A percentile compares a stretch with the other conserved stretches of the same genome.
Evolutionary conservation across 2,888 invertebrate species (phyloP).

Genomic region (Heterodera filipjevi): DNA sequence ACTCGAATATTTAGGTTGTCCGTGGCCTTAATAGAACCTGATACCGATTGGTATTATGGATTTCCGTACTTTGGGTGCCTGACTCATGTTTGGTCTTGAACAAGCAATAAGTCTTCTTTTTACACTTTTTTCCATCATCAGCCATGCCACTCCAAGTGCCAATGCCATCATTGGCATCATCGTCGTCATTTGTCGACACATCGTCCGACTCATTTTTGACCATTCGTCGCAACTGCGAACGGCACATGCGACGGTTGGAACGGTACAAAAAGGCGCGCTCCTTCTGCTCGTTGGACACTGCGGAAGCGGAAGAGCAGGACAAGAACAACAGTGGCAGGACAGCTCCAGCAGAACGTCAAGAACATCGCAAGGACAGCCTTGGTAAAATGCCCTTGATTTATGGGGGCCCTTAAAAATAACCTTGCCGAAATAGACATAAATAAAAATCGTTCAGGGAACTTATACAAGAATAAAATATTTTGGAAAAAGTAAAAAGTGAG

Average conservation of each 20-base stretch:
- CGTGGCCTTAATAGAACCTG: no score
- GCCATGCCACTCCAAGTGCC: neutral
- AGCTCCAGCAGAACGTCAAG: neutral
- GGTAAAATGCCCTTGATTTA: no score
- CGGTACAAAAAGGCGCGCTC: slow-evolving; percentile 61
- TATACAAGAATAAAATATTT: no score
- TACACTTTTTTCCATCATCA: neutral
- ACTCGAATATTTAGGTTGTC: no score
- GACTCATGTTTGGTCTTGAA: no score
- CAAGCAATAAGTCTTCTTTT: neutral
- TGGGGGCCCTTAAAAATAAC: no score
- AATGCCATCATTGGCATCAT: neutral
- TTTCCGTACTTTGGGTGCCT: no score
- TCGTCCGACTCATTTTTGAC: slow-evolving; percentile 17
- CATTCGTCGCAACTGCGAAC: slow-evolving; percentile 26
- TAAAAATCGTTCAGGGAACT: no score
- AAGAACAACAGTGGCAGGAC: neutral
- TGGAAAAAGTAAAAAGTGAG: no score
- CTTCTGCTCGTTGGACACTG: slow-evolving; percentile 56
- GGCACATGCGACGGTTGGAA: slow-evolving; percentile 51
- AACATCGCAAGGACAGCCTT: no score
- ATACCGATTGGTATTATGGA: no score
- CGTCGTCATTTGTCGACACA: neutral
- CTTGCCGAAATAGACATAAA: no score
- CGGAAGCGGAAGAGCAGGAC: slow-evolving; percentile 11